Conservation (phyloP, 2,888 invertebrate genomes). For the Drosophila anomalipes region DNA sequence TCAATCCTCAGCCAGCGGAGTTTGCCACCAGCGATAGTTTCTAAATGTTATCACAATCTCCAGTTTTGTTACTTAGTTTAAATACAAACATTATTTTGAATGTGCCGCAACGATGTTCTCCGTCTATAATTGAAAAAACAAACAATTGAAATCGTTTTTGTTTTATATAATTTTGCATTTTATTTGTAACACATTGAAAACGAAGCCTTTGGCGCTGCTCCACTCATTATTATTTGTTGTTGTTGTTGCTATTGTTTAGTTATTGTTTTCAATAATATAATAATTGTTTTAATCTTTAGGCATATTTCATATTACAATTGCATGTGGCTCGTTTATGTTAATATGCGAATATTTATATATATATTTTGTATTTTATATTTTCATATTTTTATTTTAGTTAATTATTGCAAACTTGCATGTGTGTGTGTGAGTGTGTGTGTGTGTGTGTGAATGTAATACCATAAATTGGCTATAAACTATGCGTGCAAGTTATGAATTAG, state of each 20-base stretch:
- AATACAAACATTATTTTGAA: slow-evolving; percentile 18
- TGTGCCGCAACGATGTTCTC: slow-evolving; percentile 1
- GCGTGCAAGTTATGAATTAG: slow-evolving; percentile 37
- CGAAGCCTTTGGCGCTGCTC: slow-evolving; percentile 78
- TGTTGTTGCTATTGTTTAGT: slow-evolving; percentile 39
- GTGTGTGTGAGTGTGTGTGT: slow-evolving; percentile 14
- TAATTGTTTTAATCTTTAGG: slow-evolving; percentile 45
- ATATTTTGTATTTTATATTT: not conserved
- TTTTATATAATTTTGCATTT: slow-evolving; percentile 57
- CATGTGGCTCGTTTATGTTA: slow-evolving; percentile 42
- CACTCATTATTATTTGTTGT: slow-evolving; percentile 27
- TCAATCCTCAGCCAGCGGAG: slow-evolving; percentile 8
- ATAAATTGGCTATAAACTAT: slow-evolving; percentile 46
- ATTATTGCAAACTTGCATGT: slow-evolving; percentile 25
- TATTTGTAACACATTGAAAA: slow-evolving; percentile 76
- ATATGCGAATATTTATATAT: slow-evolving; percentile 30
- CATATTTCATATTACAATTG: slow-evolving; percentile 57
- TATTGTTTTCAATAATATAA: slow-evolving; percentile 37
- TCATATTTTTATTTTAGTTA: slow-evolving; percentile 22
- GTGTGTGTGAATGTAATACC: slow-evolving; percentile 42
- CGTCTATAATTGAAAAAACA: slow-evolving; percentile 9
- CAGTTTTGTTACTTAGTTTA: slow-evolving; percentile 31
- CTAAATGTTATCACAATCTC: slow-evolving; percentile 10
- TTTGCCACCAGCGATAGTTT: slow-evolving; percentile 19
- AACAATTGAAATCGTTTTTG: slow-evolving; percentile 1